phyloP scores from a whole-genome alignment of 2,113 vertebrate genomes.

The Illadopsis cleaveri region DNA sequence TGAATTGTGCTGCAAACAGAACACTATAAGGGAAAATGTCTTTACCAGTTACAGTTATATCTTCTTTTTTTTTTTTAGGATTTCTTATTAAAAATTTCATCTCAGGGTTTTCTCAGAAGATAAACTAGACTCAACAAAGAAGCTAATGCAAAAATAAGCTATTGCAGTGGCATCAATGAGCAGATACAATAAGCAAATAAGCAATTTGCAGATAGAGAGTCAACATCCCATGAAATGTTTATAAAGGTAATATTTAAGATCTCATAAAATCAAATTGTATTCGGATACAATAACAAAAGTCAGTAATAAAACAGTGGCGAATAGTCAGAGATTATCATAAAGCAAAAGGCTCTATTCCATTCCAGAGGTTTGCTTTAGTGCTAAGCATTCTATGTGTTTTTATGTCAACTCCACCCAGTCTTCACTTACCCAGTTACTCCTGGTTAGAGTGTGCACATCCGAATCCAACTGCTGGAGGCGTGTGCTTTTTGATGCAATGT shows the following conservation, averaged over 20 bases:
- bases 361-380: neutral
- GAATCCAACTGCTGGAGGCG: neutral
- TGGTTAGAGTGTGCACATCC: neutral
- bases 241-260: constrained; percentile 67
- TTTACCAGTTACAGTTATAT: neutral
- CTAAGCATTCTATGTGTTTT: neutral
- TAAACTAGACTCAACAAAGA: constrained; percentile 39
- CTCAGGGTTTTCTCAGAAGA: constrained; percentile 37
- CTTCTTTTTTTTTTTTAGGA: neutral
- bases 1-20: constrained; percentile 30
- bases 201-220: constrained; percentile 57
- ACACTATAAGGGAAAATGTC: neutral
- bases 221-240: constrained; percentile 65
- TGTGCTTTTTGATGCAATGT: neutral
- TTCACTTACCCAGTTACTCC: neutral
- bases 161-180: constrained; percentile 33
- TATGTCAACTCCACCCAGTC: neutral
- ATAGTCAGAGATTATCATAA: constrained; percentile 17
- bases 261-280: constrained; percentile 59
- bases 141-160: constrained; percentile 53
- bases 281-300: constrained; percentile 49
- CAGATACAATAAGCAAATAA: constrained; percentile 58
- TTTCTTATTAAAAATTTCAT: constrained; percentile 61
- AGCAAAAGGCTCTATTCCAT: neutral
- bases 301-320: constrained; percentile 40